These are phyloP conservation scores for Antennarius striatus DNA, from an alignment of 2,113 vertebrate genomes.

Conservation along the genomic window DNA sequence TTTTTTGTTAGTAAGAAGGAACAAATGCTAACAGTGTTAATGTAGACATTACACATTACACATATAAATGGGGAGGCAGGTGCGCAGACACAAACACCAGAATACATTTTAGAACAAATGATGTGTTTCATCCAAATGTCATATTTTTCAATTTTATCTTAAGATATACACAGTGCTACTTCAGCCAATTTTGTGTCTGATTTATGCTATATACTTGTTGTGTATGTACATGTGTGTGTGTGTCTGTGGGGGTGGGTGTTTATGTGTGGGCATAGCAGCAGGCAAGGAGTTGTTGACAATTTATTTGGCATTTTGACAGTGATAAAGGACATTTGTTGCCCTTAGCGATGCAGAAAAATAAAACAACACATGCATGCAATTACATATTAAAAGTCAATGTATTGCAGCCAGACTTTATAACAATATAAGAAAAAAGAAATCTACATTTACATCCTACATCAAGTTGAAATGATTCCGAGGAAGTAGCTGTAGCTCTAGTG, in stretches of 20 bases:
- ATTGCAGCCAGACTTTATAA: background rate
- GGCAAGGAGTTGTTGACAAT: slow-evolving; percentile 57
- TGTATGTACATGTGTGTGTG: slow-evolving; percentile 1
- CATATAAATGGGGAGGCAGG: slow-evolving; percentile 7
- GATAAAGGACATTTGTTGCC: slow-evolving; percentile 68
- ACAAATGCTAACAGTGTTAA: slow-evolving; percentile 58
- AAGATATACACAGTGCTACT: slow-evolving; percentile 32
- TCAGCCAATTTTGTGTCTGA: slow-evolving; percentile 21
- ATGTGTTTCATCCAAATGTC: slow-evolving; percentile 30
- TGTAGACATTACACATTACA: slow-evolving; percentile 17
- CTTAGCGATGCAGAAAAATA: slow-evolving; percentile 42
- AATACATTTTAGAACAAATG: slow-evolving; percentile 9
- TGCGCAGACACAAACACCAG: background rate
- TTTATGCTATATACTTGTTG: slow-evolving; percentile 33
- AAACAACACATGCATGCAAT: slow-evolving; percentile 34
- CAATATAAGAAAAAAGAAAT: background rate
- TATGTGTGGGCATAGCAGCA: slow-evolving; percentile 48
- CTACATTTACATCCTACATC: slow-evolving; percentile 16
- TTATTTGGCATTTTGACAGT: slow-evolving; percentile 70
- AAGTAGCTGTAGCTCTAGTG: slow-evolving; percentile 18
- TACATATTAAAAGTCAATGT: slow-evolving; percentile 16
- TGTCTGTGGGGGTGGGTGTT: background rate
- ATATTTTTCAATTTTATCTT: slow-evolving; percentile 16
- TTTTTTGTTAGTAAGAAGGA: slow-evolving; percentile 13
- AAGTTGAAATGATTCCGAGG: background rate